Evolutionary conservation across 2,888 invertebrate genomes (phyloP).

Genomic region (Andrena dorsata): DNA sequence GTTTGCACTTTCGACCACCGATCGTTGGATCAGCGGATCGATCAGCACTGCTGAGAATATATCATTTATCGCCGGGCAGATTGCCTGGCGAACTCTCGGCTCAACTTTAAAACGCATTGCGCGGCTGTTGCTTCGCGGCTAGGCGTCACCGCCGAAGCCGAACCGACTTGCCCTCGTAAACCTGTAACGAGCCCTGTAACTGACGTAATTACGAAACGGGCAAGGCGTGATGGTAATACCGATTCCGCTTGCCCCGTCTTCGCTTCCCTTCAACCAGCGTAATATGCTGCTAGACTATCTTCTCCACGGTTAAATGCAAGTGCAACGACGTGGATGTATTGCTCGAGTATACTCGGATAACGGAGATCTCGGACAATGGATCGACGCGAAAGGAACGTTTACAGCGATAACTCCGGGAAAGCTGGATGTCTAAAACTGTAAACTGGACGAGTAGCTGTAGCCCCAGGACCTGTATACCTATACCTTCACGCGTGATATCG

Average conservation of each 20-base stretch:
- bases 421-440: too few species aligned
- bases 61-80: not conserved
- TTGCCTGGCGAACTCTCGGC: not conserved
- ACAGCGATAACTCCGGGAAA: too few species aligned
- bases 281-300: not conserved
- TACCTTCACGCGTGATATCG: too few species aligned
- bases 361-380: slow-evolving; percentile 12
- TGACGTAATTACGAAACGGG: slow-evolving; percentile 58
- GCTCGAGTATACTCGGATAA: not conserved
- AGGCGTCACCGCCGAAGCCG: slow-evolving; percentile 7
- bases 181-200: slow-evolving; percentile 45
- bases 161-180: slow-evolving; percentile 29
- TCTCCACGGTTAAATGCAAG: too few species aligned
- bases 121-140: not conserved
- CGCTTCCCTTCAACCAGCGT: not conserved
- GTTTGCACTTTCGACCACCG: not conserved
- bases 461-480: too few species aligned
- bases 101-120: slow-evolving; percentile 21
- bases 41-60: slow-evolving; percentile 9
- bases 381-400: slow-evolving; percentile 10
- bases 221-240: slow-evolving; percentile 43
- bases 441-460: too few species aligned
- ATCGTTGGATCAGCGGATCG: not conserved
- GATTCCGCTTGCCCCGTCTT: slow-evolving; percentile 8
- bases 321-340: too few species aligned